Evolutionary conservation across 2,113 vertebrate genomes (phyloP), one percentile per base, ranked within the genome.

Genomic region (Misgurnus mizolepis): DNA sequence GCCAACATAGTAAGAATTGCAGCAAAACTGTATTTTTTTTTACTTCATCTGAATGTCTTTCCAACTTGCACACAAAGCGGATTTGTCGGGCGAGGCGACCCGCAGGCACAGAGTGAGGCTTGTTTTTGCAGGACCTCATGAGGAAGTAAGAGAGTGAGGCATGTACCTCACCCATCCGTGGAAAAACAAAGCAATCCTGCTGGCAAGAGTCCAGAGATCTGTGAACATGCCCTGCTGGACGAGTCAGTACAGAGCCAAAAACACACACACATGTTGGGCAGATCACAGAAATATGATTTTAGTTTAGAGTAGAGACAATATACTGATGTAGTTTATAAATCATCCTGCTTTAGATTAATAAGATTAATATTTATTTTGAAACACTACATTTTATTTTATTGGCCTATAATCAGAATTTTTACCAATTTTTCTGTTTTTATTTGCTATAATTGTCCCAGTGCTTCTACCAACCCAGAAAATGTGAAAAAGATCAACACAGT

Each of bases 121-220:
- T 95, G 94, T 95, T 93, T 94, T 93, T 94, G 92, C 88, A 89
- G 88, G 91, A 88, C 89, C 93, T 92, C 93, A 92, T 93, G 93
- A 95, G 94, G 95, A 95, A 95, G 94, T 94, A 89, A 88, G 93
- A 92, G 90, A 92, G 87, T 93, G 89, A 94, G 95, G 95, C 94
- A 95, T 93, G 93, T 94, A 95, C 79, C 84, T 87, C 78, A 79
- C 79, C 82, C 90, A 92, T 90, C 91, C 90, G 90, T 92, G 78
- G 84, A 79, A 90, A 89, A 93, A 91, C 92, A 93, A 82, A 90
- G 90, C 85, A 88, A 84, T 78, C 85, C 82, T 72, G 74, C 80
- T 88, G 90, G 90, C 88, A 67, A 62, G 43, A 72, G 83, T 89
- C 92, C 90, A 91, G 89, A 83, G 88, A 86, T 88, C 89, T 85